Percentiles rank a stretch among this genome's conserved stretches.
phyloP scores from a whole-genome alignment of 2,888 invertebrate species.

The Nycteola revayana region DNA sequence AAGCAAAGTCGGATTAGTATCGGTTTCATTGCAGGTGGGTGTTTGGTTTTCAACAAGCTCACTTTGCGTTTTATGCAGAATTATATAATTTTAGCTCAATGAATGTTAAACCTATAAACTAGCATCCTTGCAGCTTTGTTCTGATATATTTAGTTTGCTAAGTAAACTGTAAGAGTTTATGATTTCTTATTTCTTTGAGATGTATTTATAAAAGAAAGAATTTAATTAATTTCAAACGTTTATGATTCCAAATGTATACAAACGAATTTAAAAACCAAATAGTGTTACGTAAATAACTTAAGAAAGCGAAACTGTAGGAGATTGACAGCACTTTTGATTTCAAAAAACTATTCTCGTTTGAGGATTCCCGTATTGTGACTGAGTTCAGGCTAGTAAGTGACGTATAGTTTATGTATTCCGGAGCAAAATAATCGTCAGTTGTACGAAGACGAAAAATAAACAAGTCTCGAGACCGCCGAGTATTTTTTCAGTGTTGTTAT shows the following conservation, averaged over 20 bases:
- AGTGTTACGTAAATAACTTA: too few relatives aligned
- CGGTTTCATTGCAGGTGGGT: constrained; percentile 12
- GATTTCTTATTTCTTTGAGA: too few relatives aligned
- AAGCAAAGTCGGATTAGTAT: constrained; percentile 6
- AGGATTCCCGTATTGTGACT: constrained; percentile 62
- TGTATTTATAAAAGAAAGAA: too few relatives aligned
- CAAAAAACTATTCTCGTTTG: constrained; percentile 44
- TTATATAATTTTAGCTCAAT: too few relatives aligned
- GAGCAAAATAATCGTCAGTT: constrained; percentile 52
- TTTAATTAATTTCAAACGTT: too few relatives aligned
- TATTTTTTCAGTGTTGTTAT: constrained; percentile 26
- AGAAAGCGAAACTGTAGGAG: too few relatives aligned
- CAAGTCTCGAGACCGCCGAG: constrained; percentile 39
- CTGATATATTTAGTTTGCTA: too few relatives aligned
- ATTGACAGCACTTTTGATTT: constrained; percentile 15
- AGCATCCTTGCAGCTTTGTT: too few relatives aligned
- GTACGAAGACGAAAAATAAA: constrained; percentile 58
- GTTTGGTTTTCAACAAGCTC: constrained; percentile 10
- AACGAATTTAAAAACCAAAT: too few relatives aligned
- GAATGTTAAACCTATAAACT: too few relatives aligned
- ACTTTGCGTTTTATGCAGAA: constrained; percentile 1
- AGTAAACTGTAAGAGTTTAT: too few relatives aligned
- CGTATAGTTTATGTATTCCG: constrained; percentile 51
- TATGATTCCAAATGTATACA: too few relatives aligned
- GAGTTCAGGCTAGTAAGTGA: constrained; percentile 45